phyloP scores from a whole-genome alignment of 2,113 vertebrate genomes.

The Equus quagga region DNA sequence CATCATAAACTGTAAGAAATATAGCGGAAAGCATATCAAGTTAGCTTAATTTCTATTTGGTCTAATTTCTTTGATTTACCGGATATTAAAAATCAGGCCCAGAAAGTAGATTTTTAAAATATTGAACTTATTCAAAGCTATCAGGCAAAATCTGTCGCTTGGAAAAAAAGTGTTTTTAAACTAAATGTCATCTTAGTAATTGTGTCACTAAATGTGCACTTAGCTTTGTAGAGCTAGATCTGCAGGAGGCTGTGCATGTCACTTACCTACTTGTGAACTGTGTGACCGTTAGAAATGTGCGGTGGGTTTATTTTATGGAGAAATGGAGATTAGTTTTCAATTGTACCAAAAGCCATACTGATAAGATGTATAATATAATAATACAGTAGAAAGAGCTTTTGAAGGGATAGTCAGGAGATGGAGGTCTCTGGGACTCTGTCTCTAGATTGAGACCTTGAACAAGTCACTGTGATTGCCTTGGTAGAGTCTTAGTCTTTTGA shows the following conservation, averaged over 20 bases:
- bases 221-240: neutral
- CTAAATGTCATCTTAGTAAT: neutral
- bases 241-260: neutral
- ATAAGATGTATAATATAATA: neutral
- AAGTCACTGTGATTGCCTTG: neutral
- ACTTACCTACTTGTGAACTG: neutral
- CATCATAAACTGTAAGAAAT: conserved; percentile 26
- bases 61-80: conserved; percentile 26
- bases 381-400: neutral
- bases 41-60: conserved; percentile 24
- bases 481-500: neutral
- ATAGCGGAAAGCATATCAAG: neutral
- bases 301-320: neutral
- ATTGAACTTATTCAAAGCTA: neutral
- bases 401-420: neutral
- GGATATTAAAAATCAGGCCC: neutral
- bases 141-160: neutral
- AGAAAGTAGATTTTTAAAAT: conserved; percentile 30
- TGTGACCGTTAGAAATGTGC: neutral
- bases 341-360: neutral
- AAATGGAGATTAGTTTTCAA: neutral
- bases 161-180: neutral
- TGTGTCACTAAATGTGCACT: neutral
- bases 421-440: neutral
- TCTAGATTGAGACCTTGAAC: neutral